Percentiles rank a stretch among this genome's conserved stretches.
These are phyloP conservation scores for Ceratina japonica DNA, from an alignment of 1,140 invertebrate genomes.

Conservation along the genomic window DNA sequence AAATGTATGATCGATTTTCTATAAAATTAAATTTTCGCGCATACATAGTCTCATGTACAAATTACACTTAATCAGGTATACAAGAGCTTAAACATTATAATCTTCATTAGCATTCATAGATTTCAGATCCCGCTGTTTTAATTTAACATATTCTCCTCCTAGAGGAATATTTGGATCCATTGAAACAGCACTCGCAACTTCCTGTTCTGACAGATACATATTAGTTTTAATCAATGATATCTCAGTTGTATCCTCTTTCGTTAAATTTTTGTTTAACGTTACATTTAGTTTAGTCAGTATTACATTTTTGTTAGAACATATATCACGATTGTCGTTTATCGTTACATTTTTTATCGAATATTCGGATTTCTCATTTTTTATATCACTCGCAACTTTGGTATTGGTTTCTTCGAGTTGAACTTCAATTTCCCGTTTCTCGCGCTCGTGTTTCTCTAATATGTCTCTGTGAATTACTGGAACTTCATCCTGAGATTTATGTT, in stretches of 20 bases:
- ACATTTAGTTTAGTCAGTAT: background rate
- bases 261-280: background rate
- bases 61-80: slow-evolving; percentile 25
- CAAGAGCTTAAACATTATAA: slow-evolving; percentile 45
- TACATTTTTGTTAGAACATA: slow-evolving; percentile 42
- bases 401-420: slow-evolving; percentile 4
- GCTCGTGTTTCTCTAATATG: slow-evolving; percentile 68
- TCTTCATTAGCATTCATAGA: slow-evolving; percentile 54
- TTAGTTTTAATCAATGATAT: slow-evolving; percentile 66
- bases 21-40: no score
- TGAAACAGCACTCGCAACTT: slow-evolving; percentile 57
- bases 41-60: no score
- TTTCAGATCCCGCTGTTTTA: slow-evolving; percentile 72
- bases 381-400: slow-evolving; percentile 28
- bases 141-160: slow-evolving; percentile 51
- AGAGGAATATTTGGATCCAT: slow-evolving; percentile 49
- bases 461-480: slow-evolving; percentile 57
- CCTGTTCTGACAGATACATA: slow-evolving; percentile 65
- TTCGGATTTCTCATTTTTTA: slow-evolving; percentile 23
- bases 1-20: no score
- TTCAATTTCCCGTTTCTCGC: slow-evolving; percentile 67
- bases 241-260: slow-evolving; percentile 25
- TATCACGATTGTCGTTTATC: slow-evolving; percentile 25
- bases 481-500: slow-evolving; percentile 49
- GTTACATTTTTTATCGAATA: slow-evolving; percentile 22